Evolutionary conservation across 1,140 invertebrate genomes (phyloP).

Genomic region (Lethrus apterus): DNA sequence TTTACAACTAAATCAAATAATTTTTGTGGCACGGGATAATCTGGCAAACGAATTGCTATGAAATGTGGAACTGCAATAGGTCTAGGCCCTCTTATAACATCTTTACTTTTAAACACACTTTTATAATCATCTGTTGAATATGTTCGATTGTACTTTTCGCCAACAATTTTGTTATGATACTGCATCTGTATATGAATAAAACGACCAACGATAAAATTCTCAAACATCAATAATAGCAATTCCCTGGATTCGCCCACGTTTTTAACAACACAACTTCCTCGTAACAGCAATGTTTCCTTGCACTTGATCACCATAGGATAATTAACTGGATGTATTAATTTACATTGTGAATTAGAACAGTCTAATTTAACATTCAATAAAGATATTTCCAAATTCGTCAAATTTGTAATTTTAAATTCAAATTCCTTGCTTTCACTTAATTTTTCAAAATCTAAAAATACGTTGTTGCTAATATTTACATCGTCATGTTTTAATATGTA

Average conservation of each 20-base stretch:
- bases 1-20: slow-evolving; percentile 43
- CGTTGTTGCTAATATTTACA: slow-evolving; percentile 41
- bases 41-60: slow-evolving; percentile 43
- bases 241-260: slow-evolving; percentile 53
- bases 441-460: slow-evolving; percentile 36
- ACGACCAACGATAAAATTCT: slow-evolving; percentile 49
- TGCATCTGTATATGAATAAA: too few relatives aligned
- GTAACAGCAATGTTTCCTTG: slow-evolving; percentile 33
- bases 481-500: slow-evolving; percentile 31
- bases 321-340: slow-evolving; percentile 30
- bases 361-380: slow-evolving; percentile 24
- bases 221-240: slow-evolving; percentile 50
- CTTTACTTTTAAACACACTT: slow-evolving; percentile 6
- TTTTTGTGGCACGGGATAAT: slow-evolving; percentile 51
- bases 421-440: slow-evolving; percentile 38
- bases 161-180: too few relatives aligned
- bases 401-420: slow-evolving; percentile 28
- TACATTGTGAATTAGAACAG: slow-evolving; percentile 38
- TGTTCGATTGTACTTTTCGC: too few relatives aligned
- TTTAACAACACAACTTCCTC: slow-evolving; percentile 44
- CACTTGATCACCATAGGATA: slow-evolving; percentile 35
- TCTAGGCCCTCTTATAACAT: slow-evolving; percentile 51
- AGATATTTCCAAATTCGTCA: slow-evolving; percentile 20
- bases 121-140: too few relatives aligned
- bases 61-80: slow-evolving; percentile 49